Evolutionary conservation across 2,797 vertebrate species (phyloP).

Genomic region (Ficedula albicollis): DNA sequence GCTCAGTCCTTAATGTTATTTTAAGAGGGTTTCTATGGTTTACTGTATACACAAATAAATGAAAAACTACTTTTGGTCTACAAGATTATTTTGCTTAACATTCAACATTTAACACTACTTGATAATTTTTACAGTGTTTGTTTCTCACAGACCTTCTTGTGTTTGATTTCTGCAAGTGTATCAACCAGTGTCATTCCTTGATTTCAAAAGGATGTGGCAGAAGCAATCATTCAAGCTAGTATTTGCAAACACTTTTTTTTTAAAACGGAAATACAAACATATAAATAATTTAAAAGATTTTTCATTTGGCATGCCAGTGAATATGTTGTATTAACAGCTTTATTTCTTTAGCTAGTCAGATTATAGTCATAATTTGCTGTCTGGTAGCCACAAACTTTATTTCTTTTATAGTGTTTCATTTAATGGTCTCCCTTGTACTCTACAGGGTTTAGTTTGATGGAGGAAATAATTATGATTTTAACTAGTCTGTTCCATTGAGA

Average conservation of each 20-base stretch:
- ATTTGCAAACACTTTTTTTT: not conserved
- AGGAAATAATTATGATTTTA: conserved; percentile 59
- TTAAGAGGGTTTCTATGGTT: not conserved
- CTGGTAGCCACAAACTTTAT: conserved; percentile 41
- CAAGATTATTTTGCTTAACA: conserved; percentile 19
- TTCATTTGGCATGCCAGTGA: not conserved
- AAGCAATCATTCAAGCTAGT: not conserved
- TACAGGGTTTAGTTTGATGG: conserved; percentile 41
- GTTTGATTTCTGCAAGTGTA: not conserved
- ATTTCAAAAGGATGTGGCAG: not conserved
- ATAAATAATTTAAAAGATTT: not conserved
- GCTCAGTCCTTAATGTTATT: not conserved
- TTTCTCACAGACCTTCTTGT: not conserved
- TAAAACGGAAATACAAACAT: not conserved
- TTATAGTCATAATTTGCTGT: conserved; percentile 41
- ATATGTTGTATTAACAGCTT: not conserved
- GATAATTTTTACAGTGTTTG: not conserved
- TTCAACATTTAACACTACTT: not conserved
- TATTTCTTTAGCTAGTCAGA: conserved; percentile 26
- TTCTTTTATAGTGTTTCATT: conserved; percentile 53
- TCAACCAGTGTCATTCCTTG: not conserved
- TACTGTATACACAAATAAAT: not conserved
- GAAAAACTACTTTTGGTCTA: not conserved
- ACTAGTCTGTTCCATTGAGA: conserved; percentile 29
- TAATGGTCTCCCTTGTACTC: conserved; percentile 53